Percentiles rank a stretch among this genome's conserved stretches.
Conservation (phyloP, 2,113 vertebrate genomes). For the Glaucomys volans region DNA sequence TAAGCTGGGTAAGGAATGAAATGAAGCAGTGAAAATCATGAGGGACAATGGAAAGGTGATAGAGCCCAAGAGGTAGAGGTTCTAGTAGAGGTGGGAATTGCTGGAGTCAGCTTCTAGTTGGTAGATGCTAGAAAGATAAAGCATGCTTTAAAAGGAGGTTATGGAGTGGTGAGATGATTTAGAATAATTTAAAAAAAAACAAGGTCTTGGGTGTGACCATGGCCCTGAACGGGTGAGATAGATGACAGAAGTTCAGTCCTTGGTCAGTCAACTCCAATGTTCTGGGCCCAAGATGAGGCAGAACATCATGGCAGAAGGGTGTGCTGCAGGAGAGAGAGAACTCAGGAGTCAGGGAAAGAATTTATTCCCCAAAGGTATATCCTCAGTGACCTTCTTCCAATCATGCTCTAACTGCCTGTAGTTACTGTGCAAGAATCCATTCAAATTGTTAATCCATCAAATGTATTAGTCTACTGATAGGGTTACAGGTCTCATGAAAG, state of each 20-base stretch:
- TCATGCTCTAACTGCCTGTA: too few species aligned
- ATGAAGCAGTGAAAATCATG: neutral
- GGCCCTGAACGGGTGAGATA: neutral
- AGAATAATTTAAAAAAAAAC: neutral
- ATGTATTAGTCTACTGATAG: too few species aligned
- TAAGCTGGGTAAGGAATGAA: neutral
- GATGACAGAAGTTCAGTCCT: neutral
- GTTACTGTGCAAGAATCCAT: too few species aligned
- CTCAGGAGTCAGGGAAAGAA: too few species aligned
- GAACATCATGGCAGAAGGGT: too few species aligned
- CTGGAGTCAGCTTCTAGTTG: neutral
- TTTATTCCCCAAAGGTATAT: too few species aligned
- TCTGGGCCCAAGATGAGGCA: too few species aligned
- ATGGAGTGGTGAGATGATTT: neutral
- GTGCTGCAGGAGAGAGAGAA: too few species aligned
- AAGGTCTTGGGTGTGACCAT: neutral
- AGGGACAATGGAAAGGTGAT: fast-evolving
- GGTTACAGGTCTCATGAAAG: too few species aligned
- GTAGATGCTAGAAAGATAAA: neutral
- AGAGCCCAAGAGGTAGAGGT: neutral
- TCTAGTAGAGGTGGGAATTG: neutral
- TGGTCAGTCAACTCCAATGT: too few species aligned
- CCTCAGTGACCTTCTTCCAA: too few species aligned
- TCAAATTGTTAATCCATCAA: too few species aligned
- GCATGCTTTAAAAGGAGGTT: neutral